Percentiles rank a stretch among this genome's conserved stretches.
Evolutionary conservation across 2,888 invertebrate species (phyloP).

Genomic region (Lycocerus yunnanus): DNA sequence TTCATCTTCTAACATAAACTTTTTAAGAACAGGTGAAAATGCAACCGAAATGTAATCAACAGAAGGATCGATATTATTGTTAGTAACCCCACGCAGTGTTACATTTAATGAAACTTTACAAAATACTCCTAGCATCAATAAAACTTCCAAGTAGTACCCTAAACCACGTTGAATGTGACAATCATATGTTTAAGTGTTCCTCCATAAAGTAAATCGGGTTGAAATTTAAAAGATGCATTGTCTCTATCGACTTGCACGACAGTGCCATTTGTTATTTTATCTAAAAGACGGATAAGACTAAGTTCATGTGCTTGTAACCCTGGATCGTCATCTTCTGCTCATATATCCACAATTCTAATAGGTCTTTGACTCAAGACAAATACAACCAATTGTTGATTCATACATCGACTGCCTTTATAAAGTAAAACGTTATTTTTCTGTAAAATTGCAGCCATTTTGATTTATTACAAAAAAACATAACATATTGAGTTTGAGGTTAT

Average conservation of each 20-base stretch:
- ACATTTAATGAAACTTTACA: slow-evolving; percentile 87
- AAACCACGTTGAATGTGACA: slow-evolving; percentile 83
- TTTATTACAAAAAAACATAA: not conserved
- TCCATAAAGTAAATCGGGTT: slow-evolving; percentile 89
- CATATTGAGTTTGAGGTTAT: not conserved
- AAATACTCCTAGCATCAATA: slow-evolving; percentile 90
- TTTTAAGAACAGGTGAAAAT: slow-evolving; percentile 79
- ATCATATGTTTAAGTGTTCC: slow-evolving; percentile 86
- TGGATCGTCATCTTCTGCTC: slow-evolving; percentile 79
- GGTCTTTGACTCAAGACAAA: slow-evolving; percentile 90
- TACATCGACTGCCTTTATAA: slow-evolving; percentile 85
- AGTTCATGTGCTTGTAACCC: slow-evolving; percentile 90
- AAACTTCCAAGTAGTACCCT: slow-evolving; percentile 89
- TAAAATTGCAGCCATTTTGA: slow-evolving; percentile 27
- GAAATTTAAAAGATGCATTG: slow-evolving; percentile 85
- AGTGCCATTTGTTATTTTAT: slow-evolving; percentile 94
- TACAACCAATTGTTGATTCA: slow-evolving; percentile 85
- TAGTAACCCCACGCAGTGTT: slow-evolving; percentile 88
- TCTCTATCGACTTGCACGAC: slow-evolving; percentile 89
- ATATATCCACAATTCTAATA: slow-evolving; percentile 83
- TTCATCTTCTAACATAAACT: slow-evolving; percentile 87
- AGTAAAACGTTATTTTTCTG: slow-evolving; percentile 49
- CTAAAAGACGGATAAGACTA: slow-evolving; percentile 84
- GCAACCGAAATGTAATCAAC: slow-evolving; percentile 82
- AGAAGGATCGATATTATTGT: slow-evolving; percentile 80